phyloP scores from a whole-genome alignment of 2,797 vertebrate species.

The Hippoglossus hippoglossus region DNA sequence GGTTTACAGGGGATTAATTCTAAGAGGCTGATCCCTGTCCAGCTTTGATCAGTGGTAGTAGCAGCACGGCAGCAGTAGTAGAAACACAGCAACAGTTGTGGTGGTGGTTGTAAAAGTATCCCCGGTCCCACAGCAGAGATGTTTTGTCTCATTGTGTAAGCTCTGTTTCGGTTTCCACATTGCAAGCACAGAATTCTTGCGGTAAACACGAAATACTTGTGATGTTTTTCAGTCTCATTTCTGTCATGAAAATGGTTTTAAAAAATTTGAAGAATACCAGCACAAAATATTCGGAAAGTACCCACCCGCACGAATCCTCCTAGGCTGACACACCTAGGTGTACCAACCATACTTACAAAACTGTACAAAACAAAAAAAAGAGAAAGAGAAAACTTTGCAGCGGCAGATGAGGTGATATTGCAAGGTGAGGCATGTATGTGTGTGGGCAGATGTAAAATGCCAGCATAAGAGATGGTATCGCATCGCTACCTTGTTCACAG shows the following conservation, averaged over 20 bases:
- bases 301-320: background rate
- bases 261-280: background rate
- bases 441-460: constrained; percentile 48
- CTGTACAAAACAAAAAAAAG: background rate
- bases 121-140: background rate
- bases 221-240: constrained; percentile 10
- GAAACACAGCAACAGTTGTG: background rate
- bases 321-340: constrained; percentile 12
- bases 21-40: background rate
- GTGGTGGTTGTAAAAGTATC: background rate
- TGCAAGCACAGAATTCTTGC: constrained; percentile 10
- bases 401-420: constrained; percentile 23
- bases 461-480: constrained; percentile 32
- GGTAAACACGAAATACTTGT: constrained; percentile 5
- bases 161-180: constrained; percentile 1
- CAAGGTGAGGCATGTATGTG: constrained; percentile 36
- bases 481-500: constrained; percentile 36
- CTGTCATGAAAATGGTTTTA: background rate
- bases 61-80: background rate
- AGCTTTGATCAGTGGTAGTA: background rate
- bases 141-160: background rate
- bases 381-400: background rate
- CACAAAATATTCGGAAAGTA: constrained; percentile 13
- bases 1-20: background rate
- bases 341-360: constrained; percentile 5